Evolutionary conservation across 1,140 invertebrate genomes (phyloP), one percentile per base, ranked within the genome.

Genomic region (Ditylenchus dipsaci): DNA sequence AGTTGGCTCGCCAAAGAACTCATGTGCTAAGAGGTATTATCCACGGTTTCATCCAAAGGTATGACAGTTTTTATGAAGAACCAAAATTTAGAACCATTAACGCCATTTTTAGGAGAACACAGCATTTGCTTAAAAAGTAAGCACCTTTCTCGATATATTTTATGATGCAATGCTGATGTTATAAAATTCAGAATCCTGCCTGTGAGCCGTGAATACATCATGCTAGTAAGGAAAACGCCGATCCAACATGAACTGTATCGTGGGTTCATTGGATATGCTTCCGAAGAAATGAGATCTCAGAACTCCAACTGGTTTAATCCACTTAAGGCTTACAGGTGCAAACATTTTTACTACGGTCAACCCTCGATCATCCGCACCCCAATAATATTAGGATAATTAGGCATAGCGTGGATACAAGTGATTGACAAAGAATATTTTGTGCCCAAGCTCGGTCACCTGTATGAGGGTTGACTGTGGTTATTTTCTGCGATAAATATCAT

Each of bases 181-280:
- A 38, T 38, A 38, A 38, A 5, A 5, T 38, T 38, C 33, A 38
- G 33, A 38, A 90, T 91, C 1, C 83, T 96, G 38, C 93, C 93
- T 0, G 88, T 90, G 65, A 95, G 95, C 82, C 89, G 92, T 80
- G 93, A 96, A 83, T 94, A 92, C 81, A 92, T 95, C 11, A 84
- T 95, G 0, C 83, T 95, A 13, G 87, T 94, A 0, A 85, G 91
- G 58, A 91, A 96, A 89, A 92, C 91, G 0, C 80, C 88, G 0
- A 88, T 93, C 77, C 93, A 96, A 84, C 86, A 91, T 21, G 89
- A 90, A 79, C 84, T 96, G 0, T 95, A 95, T 77, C 89, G 91
- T 71, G 88, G 88, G 0, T 94, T 94, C 77, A 92, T 95, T 89
- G 19, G 53, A 0, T 72, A 65, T 26, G 69, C 74, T 0, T 19